These are phyloP conservation scores for Melieria crassipennis DNA, from an alignment of 2,888 invertebrate species.

Conservation along the genomic window DNA sequence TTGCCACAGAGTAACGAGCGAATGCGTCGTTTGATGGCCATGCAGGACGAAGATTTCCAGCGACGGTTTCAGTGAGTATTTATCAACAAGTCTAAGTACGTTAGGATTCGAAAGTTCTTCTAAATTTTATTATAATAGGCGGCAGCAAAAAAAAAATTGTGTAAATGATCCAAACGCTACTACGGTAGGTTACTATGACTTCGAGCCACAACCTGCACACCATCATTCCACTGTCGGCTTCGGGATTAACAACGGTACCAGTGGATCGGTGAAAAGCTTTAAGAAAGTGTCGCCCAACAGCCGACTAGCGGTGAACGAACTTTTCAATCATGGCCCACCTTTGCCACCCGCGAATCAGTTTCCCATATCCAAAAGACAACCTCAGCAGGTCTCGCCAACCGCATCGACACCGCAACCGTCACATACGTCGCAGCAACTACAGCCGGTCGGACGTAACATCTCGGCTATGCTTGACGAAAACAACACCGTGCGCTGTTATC, in stretches of 20 bases:
- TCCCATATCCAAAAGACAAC: constrained; percentile 59
- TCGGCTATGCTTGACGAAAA: constrained; percentile 86
- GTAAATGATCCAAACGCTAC: constrained; percentile 36
- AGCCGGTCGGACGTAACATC: constrained; percentile 59
- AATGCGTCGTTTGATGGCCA: constrained; percentile 60
- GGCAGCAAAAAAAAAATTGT: constrained; percentile 58
- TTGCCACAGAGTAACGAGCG: constrained; percentile 60
- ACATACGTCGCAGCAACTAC: constrained; percentile 45
- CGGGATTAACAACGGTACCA: constrained; percentile 60
- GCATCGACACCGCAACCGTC: constrained; percentile 42
- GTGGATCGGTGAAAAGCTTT: constrained; percentile 58
- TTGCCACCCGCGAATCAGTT: constrained; percentile 62
- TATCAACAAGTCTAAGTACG: background rate
- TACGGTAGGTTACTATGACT: constrained; percentile 37
- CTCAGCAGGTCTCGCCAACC: constrained; percentile 50
- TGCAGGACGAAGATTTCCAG: constrained; percentile 61
- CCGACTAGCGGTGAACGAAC: constrained; percentile 62
- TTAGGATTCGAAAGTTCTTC: background rate
- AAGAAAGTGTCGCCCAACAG: constrained; percentile 56
- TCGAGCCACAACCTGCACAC: constrained; percentile 36
- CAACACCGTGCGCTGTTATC: constrained; percentile 85
- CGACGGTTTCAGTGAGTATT: constrained; percentile 61
- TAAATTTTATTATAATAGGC: constrained; percentile 44
- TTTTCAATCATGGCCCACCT: constrained; percentile 56
- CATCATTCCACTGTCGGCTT: too few species aligned